Base-by-base conservation (phyloP, 1,140 invertebrate genomes). In the Drosophila sp. region DNA sequence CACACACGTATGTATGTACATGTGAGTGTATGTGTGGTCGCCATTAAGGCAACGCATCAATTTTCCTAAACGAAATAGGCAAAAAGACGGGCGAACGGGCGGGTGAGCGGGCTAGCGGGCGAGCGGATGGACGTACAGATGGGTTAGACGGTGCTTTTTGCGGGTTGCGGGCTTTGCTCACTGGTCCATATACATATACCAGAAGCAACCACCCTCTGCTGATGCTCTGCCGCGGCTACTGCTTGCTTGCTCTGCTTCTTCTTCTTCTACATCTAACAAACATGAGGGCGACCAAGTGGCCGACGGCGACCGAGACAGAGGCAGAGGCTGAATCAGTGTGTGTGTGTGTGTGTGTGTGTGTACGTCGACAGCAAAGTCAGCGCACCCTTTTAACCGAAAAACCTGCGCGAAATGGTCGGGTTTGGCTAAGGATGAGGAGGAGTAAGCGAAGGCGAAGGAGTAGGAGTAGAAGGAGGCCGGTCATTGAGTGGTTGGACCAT, bases 401-500 rank as follows among this genome's bases (percentile, higher is more conserved):
- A 76, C 72, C 73, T 76, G 73, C 73, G 80, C 32, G 65, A 35
- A 41, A n/a, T 40, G 29, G 38, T 66, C 63, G 47, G 72, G 47
- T 70, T 71, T 57, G 63, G 72, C 30, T 3, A 57, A 33, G 17
- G 17, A 17, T 6, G 11, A 3, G 6, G 17, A 2, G 35, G 65
- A 30, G 25, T 8, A 32, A 66, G 41, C 6, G 41, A 17, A 17
- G 17, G 17, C 38, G 44, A 38, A 55, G 63, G 33, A 17, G 11
- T 8, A 23, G 30, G 54, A 56, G 73, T 63, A 76, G 58, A 44
- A 11, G 60, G 60, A 58, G 62, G 78, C 64, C 77, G 83, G 82
- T 86, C 79, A 86, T 86, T 86, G 82, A 87, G 82, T 86, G 82
- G 82, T 86, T 86, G 82, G 82, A 83, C 79, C 60, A 25, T 29